A percentile compares a stretch with the other conserved stretches of the same genome.
phyloP scores from a whole-genome alignment of 1,140 invertebrate species.

The Muscidifurax raptorellus region DNA sequence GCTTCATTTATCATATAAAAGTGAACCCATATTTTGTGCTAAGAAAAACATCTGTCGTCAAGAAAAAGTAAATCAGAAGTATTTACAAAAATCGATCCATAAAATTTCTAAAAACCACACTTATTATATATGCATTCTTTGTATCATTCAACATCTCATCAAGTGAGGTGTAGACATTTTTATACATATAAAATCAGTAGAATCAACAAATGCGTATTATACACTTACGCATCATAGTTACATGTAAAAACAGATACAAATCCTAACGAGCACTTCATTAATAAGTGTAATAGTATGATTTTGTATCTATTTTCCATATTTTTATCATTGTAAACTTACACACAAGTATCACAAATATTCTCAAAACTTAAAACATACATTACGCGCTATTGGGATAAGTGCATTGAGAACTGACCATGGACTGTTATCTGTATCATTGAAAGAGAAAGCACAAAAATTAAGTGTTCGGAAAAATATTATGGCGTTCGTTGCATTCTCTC shows the following conservation, averaged over 20 bases:
- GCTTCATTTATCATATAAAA: constrained; percentile 39
- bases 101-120: constrained; percentile 43
- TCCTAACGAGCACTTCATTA: constrained; percentile 12
- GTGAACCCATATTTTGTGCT: constrained; percentile 43
- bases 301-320: constrained; percentile 24
- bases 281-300: constrained; percentile 6
- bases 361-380: constrained; percentile 33
- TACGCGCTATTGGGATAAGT: constrained; percentile 29
- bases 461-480: not conserved
- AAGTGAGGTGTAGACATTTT: constrained; percentile 17
- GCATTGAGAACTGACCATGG: constrained; percentile 25
- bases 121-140: constrained; percentile 20
- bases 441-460: constrained; percentile 1
- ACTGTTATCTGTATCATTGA: not conserved
- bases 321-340: constrained; percentile 50
- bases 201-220: constrained; percentile 46
- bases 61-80: constrained; percentile 35
- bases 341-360: constrained; percentile 53
- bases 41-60: constrained; percentile 21
- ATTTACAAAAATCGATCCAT: constrained; percentile 43
- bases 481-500: not conserved
- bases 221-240: constrained; percentile 23
- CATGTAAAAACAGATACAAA: constrained; percentile 33
- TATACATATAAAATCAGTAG: constrained; percentile 42
- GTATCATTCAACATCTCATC: constrained; percentile 30